Percentiles rank a stretch among this genome's conserved stretches.
phyloP scores from a whole-genome alignment of 2,797 vertebrate genomes.

The Triplophysa yarkandensis region DNA sequence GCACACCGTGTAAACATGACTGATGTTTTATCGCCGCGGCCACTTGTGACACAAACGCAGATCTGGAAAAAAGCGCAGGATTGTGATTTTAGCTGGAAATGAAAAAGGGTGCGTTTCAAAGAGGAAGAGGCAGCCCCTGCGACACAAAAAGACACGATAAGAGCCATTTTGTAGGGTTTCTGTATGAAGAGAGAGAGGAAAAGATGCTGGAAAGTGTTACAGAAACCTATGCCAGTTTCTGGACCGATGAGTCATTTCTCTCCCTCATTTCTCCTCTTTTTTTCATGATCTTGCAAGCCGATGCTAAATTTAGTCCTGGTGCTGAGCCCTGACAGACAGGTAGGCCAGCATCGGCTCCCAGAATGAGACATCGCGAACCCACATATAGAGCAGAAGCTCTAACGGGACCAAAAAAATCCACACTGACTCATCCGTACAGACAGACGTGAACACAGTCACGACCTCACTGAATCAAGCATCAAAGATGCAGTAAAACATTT shows the following conservation, averaged over 20 bases:
- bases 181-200: conserved; percentile 23
- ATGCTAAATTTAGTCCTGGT: conserved; percentile 80
- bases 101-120: conserved; percentile 49
- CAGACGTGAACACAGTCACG: conserved; percentile 14
- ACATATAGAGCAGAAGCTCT: neutral
- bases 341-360: conserved; percentile 68
- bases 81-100: conserved; percentile 71
- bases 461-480: conserved; percentile 57
- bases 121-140: conserved; percentile 49
- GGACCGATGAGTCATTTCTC: conserved; percentile 51
- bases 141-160: conserved; percentile 42
- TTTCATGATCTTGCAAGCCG: conserved; percentile 67
- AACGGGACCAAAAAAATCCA: neutral
- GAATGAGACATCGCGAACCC: conserved; percentile 42
- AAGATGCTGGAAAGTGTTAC: conserved; percentile 28
- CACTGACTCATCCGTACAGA: neutral
- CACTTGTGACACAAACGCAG: conserved; percentile 68
- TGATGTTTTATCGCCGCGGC: conserved; percentile 68
- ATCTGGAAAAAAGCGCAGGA: conserved; percentile 76
- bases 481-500: conserved; percentile 36
- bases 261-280: conserved; percentile 30
- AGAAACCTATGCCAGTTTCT: conserved; percentile 36
- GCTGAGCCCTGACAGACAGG: conserved; percentile 71
- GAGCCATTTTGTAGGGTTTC: conserved; percentile 29
- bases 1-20: conserved; percentile 69